Conservation (phyloP, 2,113 vertebrate species). For the Hippocampus zosterae region DNA sequence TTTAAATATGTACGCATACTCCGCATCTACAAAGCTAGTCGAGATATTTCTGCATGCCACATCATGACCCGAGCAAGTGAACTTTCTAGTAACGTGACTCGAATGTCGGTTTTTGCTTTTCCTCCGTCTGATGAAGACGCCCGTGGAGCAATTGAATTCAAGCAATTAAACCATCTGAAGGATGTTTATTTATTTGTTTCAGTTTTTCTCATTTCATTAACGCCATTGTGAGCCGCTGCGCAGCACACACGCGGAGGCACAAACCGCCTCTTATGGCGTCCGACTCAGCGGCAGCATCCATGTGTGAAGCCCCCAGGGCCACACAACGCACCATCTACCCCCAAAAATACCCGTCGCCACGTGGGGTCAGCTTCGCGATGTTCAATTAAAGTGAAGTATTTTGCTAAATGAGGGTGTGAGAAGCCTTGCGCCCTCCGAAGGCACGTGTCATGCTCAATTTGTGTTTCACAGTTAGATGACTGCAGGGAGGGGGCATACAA, state of each 20-base stretch:
- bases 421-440: conserved; percentile 42
- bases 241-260: not conserved
- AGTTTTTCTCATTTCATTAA: not conserved
- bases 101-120: not conserved
- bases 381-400: conserved; percentile 56
- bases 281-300: not conserved
- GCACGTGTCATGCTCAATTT: conserved; percentile 54
- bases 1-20: conserved; percentile 17
- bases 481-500: conserved; percentile 17
- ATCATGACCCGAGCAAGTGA: not conserved
- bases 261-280: not conserved
- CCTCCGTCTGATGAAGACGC: conserved; percentile 1
- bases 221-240: not conserved
- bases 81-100: conserved; percentile 5
- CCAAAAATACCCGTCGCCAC: no score
- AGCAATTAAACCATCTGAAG: not conserved
- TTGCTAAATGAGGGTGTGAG: conserved; percentile 47
- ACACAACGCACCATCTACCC: not conserved
- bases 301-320: not conserved
- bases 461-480: conserved; percentile 45
- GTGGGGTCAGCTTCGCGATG: conserved; percentile 28
- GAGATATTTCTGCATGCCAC: conserved; percentile 7
- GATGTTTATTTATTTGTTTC: not conserved
- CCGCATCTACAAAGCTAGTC: conserved; percentile 6
- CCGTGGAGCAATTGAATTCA: not conserved